Evolutionary conservation across 2,888 invertebrate species (phyloP), one percentile per base, ranked within the genome.

Genomic region (Pogonocherus hispidulus): DNA sequence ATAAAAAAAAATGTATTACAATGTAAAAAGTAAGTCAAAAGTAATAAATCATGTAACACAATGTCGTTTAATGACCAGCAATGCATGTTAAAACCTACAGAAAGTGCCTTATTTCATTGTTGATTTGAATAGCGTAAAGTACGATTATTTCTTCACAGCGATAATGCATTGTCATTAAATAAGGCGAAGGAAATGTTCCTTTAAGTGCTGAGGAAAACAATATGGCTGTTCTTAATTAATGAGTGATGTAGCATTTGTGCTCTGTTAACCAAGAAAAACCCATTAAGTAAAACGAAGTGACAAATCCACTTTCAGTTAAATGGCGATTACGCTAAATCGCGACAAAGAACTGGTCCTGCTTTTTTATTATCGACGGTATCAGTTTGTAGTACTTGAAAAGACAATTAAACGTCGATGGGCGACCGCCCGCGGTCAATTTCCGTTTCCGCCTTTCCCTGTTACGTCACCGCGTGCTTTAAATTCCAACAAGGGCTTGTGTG

Each of bases 401-500:
- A 69, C 73, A 72, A 75, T 75, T 73, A 72, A 68, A 70, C 56
- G 57, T 41, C 35, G 63, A 20, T 52, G 44, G 44, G 49, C 47
- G 51, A 46, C 23, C 51, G 63, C 27, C 60, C 46, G 54, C 64
- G 57, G 41, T 51, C 52, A 67, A 71, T 76, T 75, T 77, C 76
- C 76, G 70, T 71, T 78, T 78, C 77, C 78, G 76, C 69, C 57
- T 77, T 74, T 76, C 74, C 66, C 70, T 62, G 27, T 52, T 67
- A 66, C 69, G 44, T 52, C 65, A 52, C 69, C 65, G 52, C 16
- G 37, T 37, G 27, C 23, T 51, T 62, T 62, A 6, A 20, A 49
- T 49, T 32, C 14, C 19, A 37, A 41, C 49, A 52, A 62, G 37
- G 51, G 23, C 20, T 41, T 56, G 14, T 35, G 20, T 41, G 19